Conservation (phyloP, 2,797 vertebrate genomes). For the Coregonus sp. region DNA sequence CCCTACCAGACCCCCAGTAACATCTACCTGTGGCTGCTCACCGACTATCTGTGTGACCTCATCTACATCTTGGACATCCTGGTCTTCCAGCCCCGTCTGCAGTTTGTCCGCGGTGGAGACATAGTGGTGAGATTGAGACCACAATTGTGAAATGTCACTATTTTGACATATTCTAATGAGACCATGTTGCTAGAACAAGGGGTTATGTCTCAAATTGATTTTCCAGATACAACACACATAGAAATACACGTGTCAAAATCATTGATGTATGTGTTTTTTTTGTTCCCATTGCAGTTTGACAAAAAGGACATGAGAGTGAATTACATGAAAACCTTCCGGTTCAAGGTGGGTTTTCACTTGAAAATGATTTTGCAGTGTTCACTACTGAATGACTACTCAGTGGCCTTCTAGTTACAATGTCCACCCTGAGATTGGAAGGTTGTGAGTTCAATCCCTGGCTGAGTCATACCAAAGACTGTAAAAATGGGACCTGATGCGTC, state of each 20-base stretch:
- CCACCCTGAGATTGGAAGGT: too few relatives aligned
- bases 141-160: background rate
- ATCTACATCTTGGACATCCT: conserved; percentile 91
- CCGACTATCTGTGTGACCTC: conserved; percentile 91
- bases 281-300: conserved; percentile 76
- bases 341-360: conserved; percentile 79
- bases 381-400: too few relatives aligned
- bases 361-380: background rate
- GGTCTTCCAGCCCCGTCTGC: conserved; percentile 89
- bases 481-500: too few relatives aligned
- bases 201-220: background rate
- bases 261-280: conserved; percentile 5
- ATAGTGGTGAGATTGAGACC: conserved; percentile 84
- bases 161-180: background rate
- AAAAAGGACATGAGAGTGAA: conserved; percentile 90
- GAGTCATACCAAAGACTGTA: too few relatives aligned
- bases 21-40: conserved; percentile 87
- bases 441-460: too few relatives aligned
- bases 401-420: too few relatives aligned
- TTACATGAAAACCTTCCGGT: conserved; percentile 86
- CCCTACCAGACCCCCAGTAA: conserved; percentile 88
- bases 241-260: background rate
- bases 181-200: background rate
- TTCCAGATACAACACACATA: background rate
- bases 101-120: conserved; percentile 91